These are phyloP conservation scores for Eira barbara DNA, from an alignment of 2,113 vertebrate genomes.

Conservation along the genomic window DNA sequence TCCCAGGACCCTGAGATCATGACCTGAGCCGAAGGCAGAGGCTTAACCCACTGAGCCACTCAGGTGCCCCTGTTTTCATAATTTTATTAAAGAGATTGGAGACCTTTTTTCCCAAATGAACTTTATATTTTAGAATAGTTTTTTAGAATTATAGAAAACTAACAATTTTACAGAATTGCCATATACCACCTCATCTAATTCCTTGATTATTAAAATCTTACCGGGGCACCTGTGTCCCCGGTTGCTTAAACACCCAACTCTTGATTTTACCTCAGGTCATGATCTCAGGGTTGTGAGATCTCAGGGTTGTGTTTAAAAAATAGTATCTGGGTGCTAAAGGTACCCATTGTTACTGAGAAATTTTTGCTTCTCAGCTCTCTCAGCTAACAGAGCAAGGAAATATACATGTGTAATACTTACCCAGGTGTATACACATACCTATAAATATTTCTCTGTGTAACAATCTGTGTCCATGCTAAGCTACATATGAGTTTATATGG, in stretches of 20 bases:
- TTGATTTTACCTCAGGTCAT: not conserved
- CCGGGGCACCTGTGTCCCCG: not conserved
- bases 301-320: not conserved
- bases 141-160: not conserved
- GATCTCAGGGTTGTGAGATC: not conserved
- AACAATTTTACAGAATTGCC: not conserved
- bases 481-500: not conserved
- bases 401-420: not conserved
- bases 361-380: not conserved
- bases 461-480: not conserved
- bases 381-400: not conserved
- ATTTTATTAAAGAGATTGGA: not conserved
- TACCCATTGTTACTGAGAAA: not conserved
- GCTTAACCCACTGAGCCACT: too few species aligned
- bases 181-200: not conserved
- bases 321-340: not conserved
- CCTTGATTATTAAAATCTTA: not conserved
- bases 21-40: too few species aligned
- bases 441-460: not conserved
- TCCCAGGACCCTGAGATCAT: too few species aligned
- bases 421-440: not conserved
- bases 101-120: not conserved
- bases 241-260: not conserved
- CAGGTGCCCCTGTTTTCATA: not conserved
- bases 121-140: not conserved